A percentile compares a stretch with the other conserved stretches of the same genome.
Conservation (phyloP, 2,113 vertebrate genomes). For the Brachypodius melanocephalos region DNA sequence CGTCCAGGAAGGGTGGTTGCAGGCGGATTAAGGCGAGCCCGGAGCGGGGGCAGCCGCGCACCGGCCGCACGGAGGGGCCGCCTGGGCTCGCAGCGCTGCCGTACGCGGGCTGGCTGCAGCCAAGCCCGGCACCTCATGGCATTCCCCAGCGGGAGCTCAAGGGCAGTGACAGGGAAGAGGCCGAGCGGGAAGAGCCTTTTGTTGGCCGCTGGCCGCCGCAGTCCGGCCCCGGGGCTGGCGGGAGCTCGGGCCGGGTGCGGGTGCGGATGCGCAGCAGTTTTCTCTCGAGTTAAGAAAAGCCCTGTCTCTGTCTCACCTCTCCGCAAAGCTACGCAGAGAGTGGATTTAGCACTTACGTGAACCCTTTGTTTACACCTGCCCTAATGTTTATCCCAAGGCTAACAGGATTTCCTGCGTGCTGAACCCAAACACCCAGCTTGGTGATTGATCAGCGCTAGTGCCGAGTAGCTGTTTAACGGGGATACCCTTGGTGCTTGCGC, state of each 20-base stretch:
- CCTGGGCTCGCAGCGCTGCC: not conserved
- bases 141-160: not conserved
- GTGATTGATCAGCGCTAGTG: not conserved
- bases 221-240: not conserved
- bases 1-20: not conserved
- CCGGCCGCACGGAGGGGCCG: not conserved
- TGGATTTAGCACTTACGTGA: slow-evolving; percentile 15
- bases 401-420: slow-evolving; percentile 31
- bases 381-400: slow-evolving; percentile 30
- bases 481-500: not conserved
- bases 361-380: slow-evolving; percentile 52
- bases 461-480: not conserved
- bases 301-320: fast-evolving
- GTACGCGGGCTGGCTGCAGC: fast-evolving
- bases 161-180: not conserved
- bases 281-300: not conserved
- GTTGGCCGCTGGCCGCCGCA: not conserved
- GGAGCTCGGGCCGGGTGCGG: not conserved
- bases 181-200: not conserved
- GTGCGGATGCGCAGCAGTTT: not conserved
- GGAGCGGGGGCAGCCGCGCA: not conserved
- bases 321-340: not conserved
- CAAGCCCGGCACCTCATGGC: fast-evolving
- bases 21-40: not conserved
- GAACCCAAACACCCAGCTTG: not conserved